phyloP scores from a whole-genome alignment of 2,797 vertebrate species.

The Poecilia picta region DNA sequence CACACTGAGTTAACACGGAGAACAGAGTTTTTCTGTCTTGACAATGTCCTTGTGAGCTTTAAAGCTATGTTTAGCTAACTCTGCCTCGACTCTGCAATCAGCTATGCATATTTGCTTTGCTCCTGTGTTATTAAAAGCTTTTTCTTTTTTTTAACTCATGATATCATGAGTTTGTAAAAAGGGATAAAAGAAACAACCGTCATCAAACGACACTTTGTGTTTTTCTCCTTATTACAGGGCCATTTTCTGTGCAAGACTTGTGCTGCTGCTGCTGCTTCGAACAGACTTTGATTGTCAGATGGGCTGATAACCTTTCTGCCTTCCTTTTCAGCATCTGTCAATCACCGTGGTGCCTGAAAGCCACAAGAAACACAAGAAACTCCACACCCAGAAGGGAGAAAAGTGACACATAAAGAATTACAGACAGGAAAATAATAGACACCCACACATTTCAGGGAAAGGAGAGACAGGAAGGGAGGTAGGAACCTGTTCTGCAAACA shows the following conservation, averaged over 20 bases:
- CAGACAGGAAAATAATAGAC: constrained; percentile 24
- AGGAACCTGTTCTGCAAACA: constrained; percentile 39
- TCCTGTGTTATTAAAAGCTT: neutral
- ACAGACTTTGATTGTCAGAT: constrained; percentile 72
- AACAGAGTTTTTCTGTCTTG: constrained; percentile 21
- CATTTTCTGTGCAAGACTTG: constrained; percentile 23
- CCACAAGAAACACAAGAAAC: constrained; percentile 37
- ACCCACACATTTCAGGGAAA: constrained; percentile 12
- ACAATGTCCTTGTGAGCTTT: constrained; percentile 33
- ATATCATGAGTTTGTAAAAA: neutral
- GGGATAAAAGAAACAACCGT: constrained; percentile 10
- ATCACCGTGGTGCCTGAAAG: constrained; percentile 49
- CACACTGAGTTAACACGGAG: constrained; percentile 35
- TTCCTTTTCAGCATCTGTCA: constrained; percentile 63
- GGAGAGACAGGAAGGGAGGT: constrained; percentile 8
- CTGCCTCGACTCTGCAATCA: constrained; percentile 5
- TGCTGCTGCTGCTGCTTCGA: constrained; percentile 36
- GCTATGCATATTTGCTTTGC: constrained; percentile 10
- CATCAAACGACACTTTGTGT: constrained; percentile 26
- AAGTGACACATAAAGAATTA: constrained; percentile 35
- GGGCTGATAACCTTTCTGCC: constrained; percentile 70
- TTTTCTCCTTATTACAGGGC: constrained; percentile 22
- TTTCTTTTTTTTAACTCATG: neutral
- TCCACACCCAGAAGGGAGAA: constrained; percentile 40
- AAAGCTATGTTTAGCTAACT: constrained; percentile 12